A percentile compares a stretch with the other conserved stretches of the same genome.
phyloP scores from a whole-genome alignment of 2,797 vertebrate species.

The Rhinichthys osculus region DNA sequence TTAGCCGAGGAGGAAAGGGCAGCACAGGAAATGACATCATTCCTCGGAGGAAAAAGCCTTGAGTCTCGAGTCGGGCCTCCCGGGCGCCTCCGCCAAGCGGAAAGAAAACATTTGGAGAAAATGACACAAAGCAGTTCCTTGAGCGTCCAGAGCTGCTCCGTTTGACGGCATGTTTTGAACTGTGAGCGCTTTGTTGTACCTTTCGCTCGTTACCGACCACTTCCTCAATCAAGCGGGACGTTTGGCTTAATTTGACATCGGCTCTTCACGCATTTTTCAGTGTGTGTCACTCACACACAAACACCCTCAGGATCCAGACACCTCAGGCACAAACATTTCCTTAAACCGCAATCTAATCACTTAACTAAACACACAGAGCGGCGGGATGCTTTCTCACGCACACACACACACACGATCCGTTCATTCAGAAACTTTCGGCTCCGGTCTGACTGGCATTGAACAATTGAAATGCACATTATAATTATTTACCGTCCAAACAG shows the following conservation, averaged over 20 bases:
- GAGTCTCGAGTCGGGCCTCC: slow-evolving; percentile 66
- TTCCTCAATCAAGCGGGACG: neutral
- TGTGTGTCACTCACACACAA: no score
- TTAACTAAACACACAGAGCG: slow-evolving; percentile 16
- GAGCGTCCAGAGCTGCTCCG: neutral
- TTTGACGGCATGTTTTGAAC: slow-evolving; percentile 21
- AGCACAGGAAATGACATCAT: slow-evolving; percentile 84
- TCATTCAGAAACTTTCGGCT: slow-evolving; percentile 26
- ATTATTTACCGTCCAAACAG: slow-evolving; percentile 53
- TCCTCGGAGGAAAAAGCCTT: slow-evolving; percentile 80
- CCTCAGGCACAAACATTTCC: slow-evolving; percentile 27
- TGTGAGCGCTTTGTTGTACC: neutral
- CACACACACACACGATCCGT: slow-evolving; percentile 5
- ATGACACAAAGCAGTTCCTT: slow-evolving; percentile 59
- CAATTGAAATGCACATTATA: slow-evolving; percentile 44
- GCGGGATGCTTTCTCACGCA: neutral
- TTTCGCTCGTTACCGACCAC: neutral
- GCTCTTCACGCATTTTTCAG: neutral
- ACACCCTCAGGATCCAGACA: slow-evolving; percentile 17
- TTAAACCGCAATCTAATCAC: slow-evolving; percentile 24
- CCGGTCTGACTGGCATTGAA: slow-evolving; percentile 47
- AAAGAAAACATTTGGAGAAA: slow-evolving; percentile 72
- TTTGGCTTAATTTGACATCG: neutral
- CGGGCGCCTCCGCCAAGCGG: slow-evolving; percentile 69
- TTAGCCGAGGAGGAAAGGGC: slow-evolving; percentile 81